phyloP scores from a whole-genome alignment of 2,797 vertebrate species.

The Hipposideros larvatus region DNA sequence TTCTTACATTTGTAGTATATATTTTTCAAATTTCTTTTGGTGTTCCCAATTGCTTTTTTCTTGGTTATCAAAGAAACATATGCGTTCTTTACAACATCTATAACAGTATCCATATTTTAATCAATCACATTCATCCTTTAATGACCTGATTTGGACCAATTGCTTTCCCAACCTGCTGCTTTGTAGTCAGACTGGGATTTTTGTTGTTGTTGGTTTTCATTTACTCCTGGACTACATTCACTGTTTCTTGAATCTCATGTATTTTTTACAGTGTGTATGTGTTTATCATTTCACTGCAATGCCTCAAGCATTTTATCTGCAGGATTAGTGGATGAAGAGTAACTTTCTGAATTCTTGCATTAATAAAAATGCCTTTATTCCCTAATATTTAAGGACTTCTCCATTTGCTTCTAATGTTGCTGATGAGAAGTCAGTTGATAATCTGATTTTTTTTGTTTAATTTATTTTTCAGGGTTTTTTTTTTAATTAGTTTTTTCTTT shows the following conservation, averaged over 20 bases:
- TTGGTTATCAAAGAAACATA: neutral
- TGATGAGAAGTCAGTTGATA: neutral
- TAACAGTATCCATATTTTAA: neutral
- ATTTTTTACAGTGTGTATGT: neutral
- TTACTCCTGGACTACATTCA: neutral
- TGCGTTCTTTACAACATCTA: neutral
- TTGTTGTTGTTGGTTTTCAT: neutral
- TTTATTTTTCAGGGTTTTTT: neutral
- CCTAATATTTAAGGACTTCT: neutral
- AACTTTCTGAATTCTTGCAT: neutral
- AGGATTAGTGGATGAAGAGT: neutral
- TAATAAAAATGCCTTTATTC: neutral
- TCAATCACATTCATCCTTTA: neutral
- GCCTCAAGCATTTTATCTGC: neutral
- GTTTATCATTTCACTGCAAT: neutral
- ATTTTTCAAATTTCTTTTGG: conserved; percentile 19
- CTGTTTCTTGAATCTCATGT: neutral
- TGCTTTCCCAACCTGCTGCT: neutral
- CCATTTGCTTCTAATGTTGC: neutral
- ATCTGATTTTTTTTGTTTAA: neutral
- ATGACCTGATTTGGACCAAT: neutral
- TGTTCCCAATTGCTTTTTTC: neutral
- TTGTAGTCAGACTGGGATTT: neutral
- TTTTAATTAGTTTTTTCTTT: neutral
- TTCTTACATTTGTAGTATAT: conserved; percentile 24